phyloP scores from a whole-genome alignment of 2,113 vertebrate species.

The Polypterus bichir region DNA sequence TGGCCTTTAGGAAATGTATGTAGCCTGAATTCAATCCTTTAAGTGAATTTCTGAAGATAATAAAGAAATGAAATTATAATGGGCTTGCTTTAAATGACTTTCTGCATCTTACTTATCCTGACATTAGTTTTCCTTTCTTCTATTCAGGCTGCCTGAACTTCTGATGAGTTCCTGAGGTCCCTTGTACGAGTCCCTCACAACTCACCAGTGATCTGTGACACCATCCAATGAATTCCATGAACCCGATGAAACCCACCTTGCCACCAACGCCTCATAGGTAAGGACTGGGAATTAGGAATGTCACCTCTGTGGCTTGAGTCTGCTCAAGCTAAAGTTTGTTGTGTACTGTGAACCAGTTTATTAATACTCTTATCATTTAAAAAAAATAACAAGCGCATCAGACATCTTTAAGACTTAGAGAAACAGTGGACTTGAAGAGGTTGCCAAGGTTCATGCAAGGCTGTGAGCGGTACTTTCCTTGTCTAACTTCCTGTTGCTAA shows the following conservation, averaged over 20 bases:
- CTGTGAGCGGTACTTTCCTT: not conserved
- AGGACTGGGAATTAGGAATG: slow-evolving; percentile 17
- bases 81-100: slow-evolving; percentile 25
- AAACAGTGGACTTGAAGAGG: not conserved
- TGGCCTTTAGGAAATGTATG: too few relatives aligned
- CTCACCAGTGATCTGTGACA: slow-evolving; percentile 40
- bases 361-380: not conserved
- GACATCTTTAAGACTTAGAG: not conserved
- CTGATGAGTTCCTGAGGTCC: slow-evolving; percentile 34
- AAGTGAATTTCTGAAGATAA: too few relatives aligned
- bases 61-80: slow-evolving; percentile 26
- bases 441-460: slow-evolving; percentile 13
- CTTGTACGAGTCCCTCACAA: not conserved
- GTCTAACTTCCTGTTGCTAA: slow-evolving; percentile 10
- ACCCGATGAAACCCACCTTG: slow-evolving; percentile 88
- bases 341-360: not conserved
- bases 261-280: slow-evolving; percentile 79
- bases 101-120: slow-evolving; percentile 7
- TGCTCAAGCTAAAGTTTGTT: not conserved
- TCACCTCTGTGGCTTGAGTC: slow-evolving; percentile 11
- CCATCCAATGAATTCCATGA: slow-evolving; percentile 81
- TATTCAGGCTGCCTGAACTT: slow-evolving; percentile 33
- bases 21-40: too few relatives aligned
- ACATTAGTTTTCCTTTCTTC: not conserved
- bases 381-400: not conserved